Evolutionary conservation across 2,113 vertebrate species (phyloP), one percentile per base, ranked within the genome.

Genomic region (Pleuronectes platessa): DNA sequence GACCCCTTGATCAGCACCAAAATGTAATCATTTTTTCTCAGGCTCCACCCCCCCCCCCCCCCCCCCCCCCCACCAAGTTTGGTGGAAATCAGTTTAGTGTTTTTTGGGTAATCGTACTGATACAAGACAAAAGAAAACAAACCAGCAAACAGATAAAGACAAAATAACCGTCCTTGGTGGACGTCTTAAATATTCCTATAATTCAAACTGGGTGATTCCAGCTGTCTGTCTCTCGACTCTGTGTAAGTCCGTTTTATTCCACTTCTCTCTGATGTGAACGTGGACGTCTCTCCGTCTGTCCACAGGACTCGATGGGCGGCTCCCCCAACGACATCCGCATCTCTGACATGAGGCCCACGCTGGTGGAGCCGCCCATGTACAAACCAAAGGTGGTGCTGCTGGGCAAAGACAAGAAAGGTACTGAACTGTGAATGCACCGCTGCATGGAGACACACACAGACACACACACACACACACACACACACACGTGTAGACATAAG

Each of bases 371-470:
- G 23, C 95, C 97, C 7, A 95, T 99, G 91, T 99, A 99, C 94
- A 98, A 97, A 82, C 98, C 98, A 86, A 99, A 99, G 90, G 97
- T 99, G 90, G 97, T 99, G 76, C 93, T 99, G 68, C 94, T 99
- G 92, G 95, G 97, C 84, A 99, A 99, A 92, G 98, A 99, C 78
- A 98, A 98, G 93, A 99, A 99, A 98, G 98, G 98, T 99, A 90
- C 35, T 14, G 23, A 14, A 14, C 42, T 31, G 26, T 51, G 1
- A 14, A 18, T 12, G 3, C 63, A 15, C 56, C 42, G 20, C 11
- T 3, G 61, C 26, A 55, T 0, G 13, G 6, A 45, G 37, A 31
- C 31, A 68, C 7, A 47, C 65, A 31, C 63, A n/a, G 14, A 71
- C 13, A 47, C 66, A 55, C 20, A 68, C 45, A n/a, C n/a, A 31